Conservation (phyloP, 2,888 invertebrate genomes). For the Aricia artaxerxes region DNA sequence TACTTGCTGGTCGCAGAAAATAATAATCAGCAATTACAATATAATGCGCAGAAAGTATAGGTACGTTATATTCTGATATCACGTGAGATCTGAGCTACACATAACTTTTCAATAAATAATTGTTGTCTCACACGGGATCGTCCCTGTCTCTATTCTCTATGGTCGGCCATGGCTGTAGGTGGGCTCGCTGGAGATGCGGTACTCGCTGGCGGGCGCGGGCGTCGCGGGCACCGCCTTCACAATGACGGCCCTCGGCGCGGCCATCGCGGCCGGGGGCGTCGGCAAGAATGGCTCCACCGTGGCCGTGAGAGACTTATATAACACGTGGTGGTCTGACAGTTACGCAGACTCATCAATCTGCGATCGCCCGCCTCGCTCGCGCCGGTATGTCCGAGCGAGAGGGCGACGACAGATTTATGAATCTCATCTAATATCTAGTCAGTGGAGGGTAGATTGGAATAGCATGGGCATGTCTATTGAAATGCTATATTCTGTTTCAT, state of each 20-base stretch:
- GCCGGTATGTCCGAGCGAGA: not conserved
- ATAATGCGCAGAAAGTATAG: not conserved
- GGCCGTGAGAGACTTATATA: constrained; percentile 86
- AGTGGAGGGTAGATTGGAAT: constrained; percentile 12
- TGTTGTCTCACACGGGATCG: not conserved
- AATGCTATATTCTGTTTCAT: constrained; percentile 10
- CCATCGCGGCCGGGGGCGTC: constrained; percentile 93
- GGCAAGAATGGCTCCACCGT: constrained; percentile 99
- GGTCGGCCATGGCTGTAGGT: constrained; percentile 54
- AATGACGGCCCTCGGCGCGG: constrained; percentile 86
- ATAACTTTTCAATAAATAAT: not conserved
- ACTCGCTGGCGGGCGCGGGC: constrained; percentile 87
- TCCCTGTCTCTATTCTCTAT: constrained; percentile 9
- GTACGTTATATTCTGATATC: not conserved
- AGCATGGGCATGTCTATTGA: constrained; percentile 32
- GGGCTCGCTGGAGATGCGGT: constrained; percentile 85
- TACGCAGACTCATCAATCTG: constrained; percentile 24
- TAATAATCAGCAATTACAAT: not conserved
- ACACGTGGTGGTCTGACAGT: constrained; percentile 41
- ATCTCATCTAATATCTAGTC: not conserved
- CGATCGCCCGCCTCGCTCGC: not conserved
- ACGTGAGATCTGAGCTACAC: not conserved
- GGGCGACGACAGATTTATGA: constrained; percentile 13
- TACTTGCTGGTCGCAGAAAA: not conserved
- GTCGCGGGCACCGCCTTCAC: constrained; percentile 86